Percentiles rank a stretch among this genome's conserved stretches.
Conservation (phyloP, 2,888 invertebrate species). For the Trichacis sp. region DNA sequence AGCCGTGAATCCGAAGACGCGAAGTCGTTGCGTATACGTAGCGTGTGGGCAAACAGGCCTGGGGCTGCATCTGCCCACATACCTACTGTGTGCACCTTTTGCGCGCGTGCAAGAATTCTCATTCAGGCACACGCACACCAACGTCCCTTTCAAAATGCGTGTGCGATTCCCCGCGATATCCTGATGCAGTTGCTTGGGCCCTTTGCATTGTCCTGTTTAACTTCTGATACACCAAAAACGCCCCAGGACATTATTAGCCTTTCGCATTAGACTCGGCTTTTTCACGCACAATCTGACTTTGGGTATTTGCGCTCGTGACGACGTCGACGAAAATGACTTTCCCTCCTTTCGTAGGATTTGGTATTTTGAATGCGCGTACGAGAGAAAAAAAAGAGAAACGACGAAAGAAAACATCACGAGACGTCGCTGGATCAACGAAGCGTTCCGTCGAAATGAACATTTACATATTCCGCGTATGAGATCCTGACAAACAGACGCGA, state of each 20-base stretch:
- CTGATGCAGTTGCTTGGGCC: background rate
- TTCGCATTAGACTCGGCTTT: background rate
- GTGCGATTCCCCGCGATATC: background rate
- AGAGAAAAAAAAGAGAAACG: background rate
- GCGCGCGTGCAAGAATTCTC: constrained; percentile 33
- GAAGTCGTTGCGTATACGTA: constrained; percentile 28
- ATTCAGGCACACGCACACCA: constrained; percentile 30
- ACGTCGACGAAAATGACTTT: background rate
- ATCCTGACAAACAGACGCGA: constrained; percentile 8
- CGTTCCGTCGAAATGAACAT: constrained; percentile 5
- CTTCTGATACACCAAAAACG: background rate
- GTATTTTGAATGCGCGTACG: background rate
- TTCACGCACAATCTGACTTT: no score
- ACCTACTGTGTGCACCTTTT: constrained; percentile 33
- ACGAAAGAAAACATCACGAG: background rate
- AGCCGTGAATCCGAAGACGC: constrained; percentile 24
- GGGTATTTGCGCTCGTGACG: no score
- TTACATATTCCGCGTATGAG: constrained; percentile 2
- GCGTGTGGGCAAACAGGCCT: constrained; percentile 62
- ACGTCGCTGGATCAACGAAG: background rate
- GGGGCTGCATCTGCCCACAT: constrained; percentile 55
- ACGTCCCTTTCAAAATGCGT: background rate
- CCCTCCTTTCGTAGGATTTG: background rate
- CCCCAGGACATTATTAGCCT: background rate
- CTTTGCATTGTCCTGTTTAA: constrained; percentile 1